These are phyloP conservation scores for Drosophila parthenogenetica DNA, from an alignment of 2,888 invertebrate species.

Conservation along the genomic window DNA sequence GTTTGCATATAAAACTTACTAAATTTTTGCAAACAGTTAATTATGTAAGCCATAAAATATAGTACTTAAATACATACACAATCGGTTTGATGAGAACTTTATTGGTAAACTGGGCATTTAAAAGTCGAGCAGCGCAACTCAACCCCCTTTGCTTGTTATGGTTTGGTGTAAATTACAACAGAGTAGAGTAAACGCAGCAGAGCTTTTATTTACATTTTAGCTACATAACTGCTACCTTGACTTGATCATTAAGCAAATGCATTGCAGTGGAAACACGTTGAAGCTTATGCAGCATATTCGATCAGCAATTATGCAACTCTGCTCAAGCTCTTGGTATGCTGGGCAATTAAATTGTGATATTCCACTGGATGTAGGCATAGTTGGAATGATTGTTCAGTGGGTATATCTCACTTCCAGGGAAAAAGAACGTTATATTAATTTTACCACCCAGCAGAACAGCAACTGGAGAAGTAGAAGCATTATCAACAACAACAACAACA, in stretches of 20 bases:
- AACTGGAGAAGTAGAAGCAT: conserved; percentile 5
- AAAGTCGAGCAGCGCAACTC: no score
- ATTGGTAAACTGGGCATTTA: no score
- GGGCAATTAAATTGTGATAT: conserved; percentile 66
- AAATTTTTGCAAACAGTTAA: conserved; percentile 1
- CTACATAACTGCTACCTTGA: conserved; percentile 7
- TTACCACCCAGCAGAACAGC: conserved; percentile 57
- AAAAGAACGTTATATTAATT: conserved; percentile 75
- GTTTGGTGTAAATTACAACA: no score
- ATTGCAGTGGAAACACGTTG: conserved; percentile 24
- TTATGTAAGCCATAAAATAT: background rate
- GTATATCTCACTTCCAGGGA: conserved; percentile 59
- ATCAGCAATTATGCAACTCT: conserved; percentile 61
- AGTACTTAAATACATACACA: no score
- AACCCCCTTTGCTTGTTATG: no score
- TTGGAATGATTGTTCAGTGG: conserved; percentile 55
- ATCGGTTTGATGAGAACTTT: background rate
- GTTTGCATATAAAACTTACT: conserved; percentile 2
- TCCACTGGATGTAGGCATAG: conserved; percentile 52
- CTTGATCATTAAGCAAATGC: conserved; percentile 16
- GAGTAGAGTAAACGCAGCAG: no score
- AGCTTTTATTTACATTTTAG: background rate
- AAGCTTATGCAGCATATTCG: conserved; percentile 10
- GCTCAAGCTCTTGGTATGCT: conserved; percentile 31
- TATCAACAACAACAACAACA: conserved; percentile 30